Evolutionary conservation across 2,113 vertebrate genomes (phyloP).

Genomic region (Monopterus albus): DNA sequence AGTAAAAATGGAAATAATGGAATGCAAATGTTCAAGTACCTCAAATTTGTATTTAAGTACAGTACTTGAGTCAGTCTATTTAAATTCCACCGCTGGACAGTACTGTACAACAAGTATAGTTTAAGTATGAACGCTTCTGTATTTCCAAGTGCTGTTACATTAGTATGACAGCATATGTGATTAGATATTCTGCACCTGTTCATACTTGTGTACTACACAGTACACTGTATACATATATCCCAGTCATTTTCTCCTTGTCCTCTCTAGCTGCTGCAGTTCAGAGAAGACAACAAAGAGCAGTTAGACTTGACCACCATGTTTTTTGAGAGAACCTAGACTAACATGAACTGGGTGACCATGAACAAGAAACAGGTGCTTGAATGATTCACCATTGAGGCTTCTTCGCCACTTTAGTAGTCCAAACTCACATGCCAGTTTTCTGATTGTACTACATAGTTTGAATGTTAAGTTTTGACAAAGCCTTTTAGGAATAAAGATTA

Average conservation of each 20-base stretch:
- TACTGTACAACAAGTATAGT: too few relatives aligned
- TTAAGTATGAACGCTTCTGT: too few relatives aligned
- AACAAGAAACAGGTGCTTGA: slow-evolving; percentile 73
- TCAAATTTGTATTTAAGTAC: neutral
- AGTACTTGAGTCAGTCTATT: too few relatives aligned
- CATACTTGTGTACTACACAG: neutral
- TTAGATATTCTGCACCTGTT: too few relatives aligned
- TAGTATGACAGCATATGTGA: too few relatives aligned
- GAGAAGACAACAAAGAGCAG: slow-evolving; percentile 73
- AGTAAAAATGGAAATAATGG: neutral
- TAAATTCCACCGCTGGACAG: too few relatives aligned
- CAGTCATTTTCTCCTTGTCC: neutral
- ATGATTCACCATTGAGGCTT: slow-evolving; percentile 76
- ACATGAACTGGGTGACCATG: slow-evolving; percentile 87
- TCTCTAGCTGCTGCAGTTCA: slow-evolving; percentile 87
- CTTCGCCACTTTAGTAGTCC: neutral
- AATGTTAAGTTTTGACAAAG: slow-evolving; percentile 34
- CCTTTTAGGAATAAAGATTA: slow-evolving; percentile 25
- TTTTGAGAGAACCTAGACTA: slow-evolving; percentile 85
- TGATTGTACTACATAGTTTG: too few relatives aligned
- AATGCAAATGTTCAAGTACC: neutral
- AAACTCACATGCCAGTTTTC: neutral
- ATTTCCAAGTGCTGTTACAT: too few relatives aligned
- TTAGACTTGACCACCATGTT: slow-evolving; percentile 77
- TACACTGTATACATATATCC: neutral